Percentiles rank a stretch among this genome's conserved stretches.
phyloP scores from a whole-genome alignment of 2,888 invertebrate genomes.

The Drosophila cognata region DNA sequence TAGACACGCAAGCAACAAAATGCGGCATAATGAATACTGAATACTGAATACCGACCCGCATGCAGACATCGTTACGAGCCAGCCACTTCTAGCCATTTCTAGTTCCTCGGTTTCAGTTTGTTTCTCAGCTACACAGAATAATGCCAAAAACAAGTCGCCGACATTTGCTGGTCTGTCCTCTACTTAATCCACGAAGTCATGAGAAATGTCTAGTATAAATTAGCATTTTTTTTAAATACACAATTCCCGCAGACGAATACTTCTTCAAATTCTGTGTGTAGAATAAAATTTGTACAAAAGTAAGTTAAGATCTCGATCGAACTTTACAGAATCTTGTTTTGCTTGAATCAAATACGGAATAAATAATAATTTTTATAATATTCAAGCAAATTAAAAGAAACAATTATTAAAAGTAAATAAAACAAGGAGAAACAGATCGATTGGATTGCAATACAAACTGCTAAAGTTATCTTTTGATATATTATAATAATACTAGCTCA shows the following conservation, averaged over 20 bases:
- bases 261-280: neutral
- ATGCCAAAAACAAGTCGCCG: conserved; percentile 24
- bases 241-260: neutral
- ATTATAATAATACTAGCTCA: too few relatives aligned
- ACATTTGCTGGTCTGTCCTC: neutral
- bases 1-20: conserved; percentile 43
- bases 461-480: neutral
- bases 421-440: neutral
- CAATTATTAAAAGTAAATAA: neutral
- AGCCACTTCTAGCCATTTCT: conserved; percentile 10
- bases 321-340: neutral
- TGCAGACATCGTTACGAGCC: neutral
- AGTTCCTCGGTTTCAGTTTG: conserved; percentile 20
- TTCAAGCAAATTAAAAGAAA: neutral
- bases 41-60: neutral
- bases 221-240: neutral
- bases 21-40: conserved; percentile 27
- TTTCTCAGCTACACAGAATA: conserved; percentile 37
- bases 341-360: neutral
- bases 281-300: neutral
- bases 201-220: neutral
- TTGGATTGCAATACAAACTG: neutral
- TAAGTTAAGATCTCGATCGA: neutral
- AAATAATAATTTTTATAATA: neutral
- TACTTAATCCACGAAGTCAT: neutral